Evolutionary conservation across 2,113 vertebrate genomes (phyloP), one percentile per base, ranked within the genome.

Genomic region (Dicerorhinus sumatrensis): DNA sequence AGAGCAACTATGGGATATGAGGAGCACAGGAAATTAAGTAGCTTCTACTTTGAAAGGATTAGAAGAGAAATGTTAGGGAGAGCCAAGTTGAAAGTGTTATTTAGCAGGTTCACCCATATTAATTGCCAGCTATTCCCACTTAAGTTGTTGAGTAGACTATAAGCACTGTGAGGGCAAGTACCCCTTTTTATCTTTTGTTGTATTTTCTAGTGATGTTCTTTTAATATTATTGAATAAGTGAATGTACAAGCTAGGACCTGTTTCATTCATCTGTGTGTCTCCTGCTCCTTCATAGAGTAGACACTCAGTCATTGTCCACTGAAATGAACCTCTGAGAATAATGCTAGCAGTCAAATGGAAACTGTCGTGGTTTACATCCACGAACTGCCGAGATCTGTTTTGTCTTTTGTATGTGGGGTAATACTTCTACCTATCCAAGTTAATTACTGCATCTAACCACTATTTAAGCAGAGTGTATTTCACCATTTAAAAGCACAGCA

Each of bases 321-420:
- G 58, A 94, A 96, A 67, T 42, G 46, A 96, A 70, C 84, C 51
- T 62, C n/a, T 77, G 8, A 94, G 33, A 94, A 72, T 89, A 87
- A 39, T 60, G 42, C 8, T 13, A 82, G 36, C 29, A 89, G 27
- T 85, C 65, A 77, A 54, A 42, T 96, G 77, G 65, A 95, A 84
- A 73, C 48, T 42, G 21, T 56, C 31, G 33, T 80, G 27, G 63
- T 84, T 92, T 88, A n/a, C 77, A 88, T 85, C 48, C 21, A 36
- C 13, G 46, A 60, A 75, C 67, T 91, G 76, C 54, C 6, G 4
- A 67, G 48, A 60, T 65, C 33, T 33, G 23, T 77, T 75, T 63
- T 94, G 33, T 95, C 42, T 83, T 90, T 11, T 87, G 3, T 39
- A 17, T 65, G 17, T 67, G 27, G 39, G 14, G 25, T 93, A 48